A percentile compares a stretch with the other conserved stretches of the same genome.
These are phyloP conservation scores for Phainopepla nitens DNA, from an alignment of 2,113 vertebrate species.

Conservation along the genomic window DNA sequence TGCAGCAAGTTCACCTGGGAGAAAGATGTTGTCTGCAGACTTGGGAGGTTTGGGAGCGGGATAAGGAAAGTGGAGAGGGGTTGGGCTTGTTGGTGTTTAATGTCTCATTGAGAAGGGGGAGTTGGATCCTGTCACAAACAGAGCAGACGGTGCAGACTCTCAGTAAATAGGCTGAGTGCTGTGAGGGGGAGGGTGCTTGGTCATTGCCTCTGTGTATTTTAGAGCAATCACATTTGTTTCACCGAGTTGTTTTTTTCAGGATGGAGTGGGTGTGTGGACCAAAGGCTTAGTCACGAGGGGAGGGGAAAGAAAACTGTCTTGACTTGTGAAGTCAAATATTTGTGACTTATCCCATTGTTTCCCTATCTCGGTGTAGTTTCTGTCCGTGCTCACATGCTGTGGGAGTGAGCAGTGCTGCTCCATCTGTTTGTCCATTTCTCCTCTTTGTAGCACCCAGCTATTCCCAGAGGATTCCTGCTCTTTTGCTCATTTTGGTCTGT, in stretches of 20 bases:
- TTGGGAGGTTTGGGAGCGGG: neutral
- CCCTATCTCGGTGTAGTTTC: neutral
- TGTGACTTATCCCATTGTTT: conserved; percentile 14
- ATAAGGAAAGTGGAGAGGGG: neutral
- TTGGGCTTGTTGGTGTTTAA: neutral
- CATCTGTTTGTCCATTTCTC: neutral
- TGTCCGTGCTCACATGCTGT: neutral
- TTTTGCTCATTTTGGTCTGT: neutral
- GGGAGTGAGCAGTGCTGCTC: neutral
- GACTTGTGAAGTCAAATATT: conserved; percentile 30
- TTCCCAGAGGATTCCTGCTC: neutral
- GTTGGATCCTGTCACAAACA: neutral
- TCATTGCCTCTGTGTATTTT: conserved; percentile 47
- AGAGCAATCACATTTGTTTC: conserved; percentile 41
- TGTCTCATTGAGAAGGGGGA: neutral
- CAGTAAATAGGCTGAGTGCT: conserved; percentile 18
- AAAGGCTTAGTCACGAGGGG: conserved; percentile 42
- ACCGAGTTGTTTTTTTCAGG: conserved; percentile 19
- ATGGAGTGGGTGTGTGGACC: conserved; percentile 53
- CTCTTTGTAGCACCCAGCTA: neutral
- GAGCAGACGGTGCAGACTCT: conserved; percentile 31
- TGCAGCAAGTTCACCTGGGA: neutral
- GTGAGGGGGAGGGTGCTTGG: conserved; percentile 47
- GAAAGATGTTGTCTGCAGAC: neutral
- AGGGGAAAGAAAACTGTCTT: conserved; percentile 23